Base-by-base conservation (phyloP, 2,797 vertebrate genomes). In the Acridotheres tristis region DNA sequence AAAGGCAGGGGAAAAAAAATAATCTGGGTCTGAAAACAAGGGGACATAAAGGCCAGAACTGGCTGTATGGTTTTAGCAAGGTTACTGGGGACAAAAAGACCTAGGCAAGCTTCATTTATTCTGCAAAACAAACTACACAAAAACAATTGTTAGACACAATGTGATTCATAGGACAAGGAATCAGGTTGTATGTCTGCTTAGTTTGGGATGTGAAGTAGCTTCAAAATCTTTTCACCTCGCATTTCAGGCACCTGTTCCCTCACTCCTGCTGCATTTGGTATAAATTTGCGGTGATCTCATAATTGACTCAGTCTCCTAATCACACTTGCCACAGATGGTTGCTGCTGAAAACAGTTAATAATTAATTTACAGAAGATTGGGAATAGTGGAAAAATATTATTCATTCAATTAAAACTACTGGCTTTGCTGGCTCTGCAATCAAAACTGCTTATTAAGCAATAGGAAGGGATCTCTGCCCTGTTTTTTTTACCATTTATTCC, bases 261-360 rank as follows among this genome's bases (percentile, higher is more conserved):
- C 50, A 15, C 32, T 79, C 38, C 25, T 77, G 11, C 81, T 86
- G 80, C 57, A 13, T 67, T 90, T 88, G 34, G 22, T 75, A 62
- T 79, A 66, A 85, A 54, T 88, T 76, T 91, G 57, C 34, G 43
- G 88, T 90, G 83, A 92, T 91, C 43, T 94, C 88, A 91, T 84
- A 94, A 89, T 93, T 89, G 94, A 94, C 36, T 96, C 91, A 78
- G 6, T 65, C 88, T 89, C 48, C 66, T 86, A 68, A 76, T 81
- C 87, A 40, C 2, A 14, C 48, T 93, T 83, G 67, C 95, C 76
- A 94, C 95, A 94, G 88, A 94, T 95, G 94, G 76, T 50, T 78
- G 74, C 86, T 94, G 82, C 94, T 95, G 88, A 92, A 96, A 96
- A 96, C 53, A 96, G 86, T 82, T 84, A 95, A 86, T 81, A 92